These are phyloP conservation scores for Erpetoichthys calabaricus DNA, from an alignment of 2,797 vertebrate species.

Conservation along the genomic window DNA sequence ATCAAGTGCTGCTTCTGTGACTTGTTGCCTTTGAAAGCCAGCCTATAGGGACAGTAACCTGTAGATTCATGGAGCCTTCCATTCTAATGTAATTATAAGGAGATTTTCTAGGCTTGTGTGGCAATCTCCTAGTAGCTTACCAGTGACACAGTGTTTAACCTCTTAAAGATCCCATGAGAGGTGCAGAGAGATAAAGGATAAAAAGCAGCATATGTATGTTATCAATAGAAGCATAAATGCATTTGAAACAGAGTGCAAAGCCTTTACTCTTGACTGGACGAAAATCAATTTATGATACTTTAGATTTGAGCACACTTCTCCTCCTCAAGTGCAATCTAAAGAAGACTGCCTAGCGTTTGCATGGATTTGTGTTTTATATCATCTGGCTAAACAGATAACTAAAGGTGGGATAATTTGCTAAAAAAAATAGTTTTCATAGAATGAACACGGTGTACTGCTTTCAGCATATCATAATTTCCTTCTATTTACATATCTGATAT, in stretches of 20 bases:
- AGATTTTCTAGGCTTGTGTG: slow-evolving; percentile 48
- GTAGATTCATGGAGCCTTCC: slow-evolving; percentile 31
- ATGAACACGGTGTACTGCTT: too few species aligned
- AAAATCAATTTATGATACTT: background rate
- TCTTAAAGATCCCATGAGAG: slow-evolving; percentile 35
- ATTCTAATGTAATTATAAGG: slow-evolving; percentile 50
- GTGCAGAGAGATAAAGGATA: slow-evolving; percentile 36
- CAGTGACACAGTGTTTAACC: slow-evolving; percentile 37
- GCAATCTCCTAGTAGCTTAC: slow-evolving; percentile 40
- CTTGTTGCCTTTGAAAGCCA: slow-evolving; percentile 27
- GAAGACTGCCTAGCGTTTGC: too few species aligned
- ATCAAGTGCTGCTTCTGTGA: background rate
- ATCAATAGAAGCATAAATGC: background rate
- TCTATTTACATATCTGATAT: too few species aligned
- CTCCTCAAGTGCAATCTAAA: too few species aligned
- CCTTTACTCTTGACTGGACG: background rate
- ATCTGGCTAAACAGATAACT: too few species aligned
- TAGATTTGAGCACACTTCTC: background rate
- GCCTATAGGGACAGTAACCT: slow-evolving; percentile 45
- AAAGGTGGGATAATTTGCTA: too few species aligned
- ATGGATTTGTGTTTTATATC: too few species aligned
- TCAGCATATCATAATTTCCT: too few species aligned
- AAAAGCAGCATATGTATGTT: slow-evolving; percentile 23
- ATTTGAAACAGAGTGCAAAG: background rate
- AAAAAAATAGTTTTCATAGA: too few species aligned